Base-by-base conservation (phyloP, 2,113 vertebrate species). In the Sarotherodon lohbergeri region DNA sequence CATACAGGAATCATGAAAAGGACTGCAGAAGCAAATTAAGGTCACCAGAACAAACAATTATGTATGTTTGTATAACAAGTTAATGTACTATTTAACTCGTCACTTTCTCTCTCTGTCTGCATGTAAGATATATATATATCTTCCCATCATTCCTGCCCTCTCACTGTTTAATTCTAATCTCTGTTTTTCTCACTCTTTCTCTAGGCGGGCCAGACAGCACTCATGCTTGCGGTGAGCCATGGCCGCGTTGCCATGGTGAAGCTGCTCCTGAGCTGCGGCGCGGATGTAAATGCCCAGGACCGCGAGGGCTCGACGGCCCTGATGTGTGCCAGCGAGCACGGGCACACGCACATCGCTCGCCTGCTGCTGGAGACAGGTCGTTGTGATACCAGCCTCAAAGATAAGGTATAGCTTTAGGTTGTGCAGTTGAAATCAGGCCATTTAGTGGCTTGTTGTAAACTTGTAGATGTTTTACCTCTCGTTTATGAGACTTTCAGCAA, bases 201-300 rank as follows among this genome's bases (percentile, higher is more conserved):
- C 19, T 56, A 98, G 98, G 97, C 97, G 0, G 97, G 97, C 55
- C 98, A 98, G 96, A 98, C 98, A 0, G 98, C 98, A 0, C 95
- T 98, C 81, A 98, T 98, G 98, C 95, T 98, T 29, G 97, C 98
- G 0, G 97, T 97, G 83, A 98, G 98, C 95, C 98, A 98, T 1
- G 98, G 98, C 2, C 97, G 97, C 1, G 93, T 96, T 73, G 97
- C 98, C 16, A 97, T 98, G 96, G 98, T 98, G 88, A 96, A 95
- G 43, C 95, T 98, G 22, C 96, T 98, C 90, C 95, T 98, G 88
- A 93, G 95, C n/a, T 97, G 96, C 1, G 93, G 92, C 3, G 96
- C 96, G 0, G 96, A 98, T 7, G 95, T 97, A 66, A 98, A 98
- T 41, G 82, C 95, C 10, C 98, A 98, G 85, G 98, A 98, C 39